phyloP scores from a whole-genome alignment of 2,888 invertebrate genomes.

The Acanthococcus lagerstroemiae region DNA sequence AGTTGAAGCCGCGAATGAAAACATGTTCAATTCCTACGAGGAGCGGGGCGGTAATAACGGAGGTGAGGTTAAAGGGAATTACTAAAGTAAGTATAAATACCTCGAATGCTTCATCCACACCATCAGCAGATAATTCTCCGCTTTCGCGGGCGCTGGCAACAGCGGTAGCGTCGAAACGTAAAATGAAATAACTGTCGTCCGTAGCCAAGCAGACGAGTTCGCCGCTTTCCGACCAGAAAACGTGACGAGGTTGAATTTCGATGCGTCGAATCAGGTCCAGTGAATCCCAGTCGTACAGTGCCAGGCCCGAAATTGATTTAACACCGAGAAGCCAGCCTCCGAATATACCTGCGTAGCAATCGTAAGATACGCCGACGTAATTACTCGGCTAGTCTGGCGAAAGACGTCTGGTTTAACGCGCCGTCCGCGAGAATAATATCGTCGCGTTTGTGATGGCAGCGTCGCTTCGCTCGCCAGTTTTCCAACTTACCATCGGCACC shows the following conservation, averaged over 20 bases:
- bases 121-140: slow-evolving; percentile 52
- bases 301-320: slow-evolving; percentile 79
- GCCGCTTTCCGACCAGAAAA: slow-evolving; percentile 96
- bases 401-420: no score
- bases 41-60: no score
- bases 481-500: slow-evolving; percentile 70
- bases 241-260: slow-evolving; percentile 86
- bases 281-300: slow-evolving; percentile 97
- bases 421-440: not conserved
- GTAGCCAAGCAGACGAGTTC: slow-evolving; percentile 87
- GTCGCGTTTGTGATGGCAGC: not conserved
- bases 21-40: no score
- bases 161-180: slow-evolving; percentile 74
- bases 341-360: slow-evolving; percentile 57
- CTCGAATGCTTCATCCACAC: slow-evolving; percentile 92
- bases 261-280: slow-evolving; percentile 84
- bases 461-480: not conserved
- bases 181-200: slow-evolving; percentile 88
- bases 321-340: slow-evolving; percentile 87
- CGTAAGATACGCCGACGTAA: no score
- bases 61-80: no score
- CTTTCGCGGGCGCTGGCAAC: slow-evolving; percentile 67
- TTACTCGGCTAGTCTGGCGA: no score
- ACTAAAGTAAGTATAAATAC: no score
- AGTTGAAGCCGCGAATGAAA: no score